These are phyloP conservation scores for Cecidostiba fungosa DNA, from an alignment of 2,888 invertebrate species.

Conservation along the genomic window DNA sequence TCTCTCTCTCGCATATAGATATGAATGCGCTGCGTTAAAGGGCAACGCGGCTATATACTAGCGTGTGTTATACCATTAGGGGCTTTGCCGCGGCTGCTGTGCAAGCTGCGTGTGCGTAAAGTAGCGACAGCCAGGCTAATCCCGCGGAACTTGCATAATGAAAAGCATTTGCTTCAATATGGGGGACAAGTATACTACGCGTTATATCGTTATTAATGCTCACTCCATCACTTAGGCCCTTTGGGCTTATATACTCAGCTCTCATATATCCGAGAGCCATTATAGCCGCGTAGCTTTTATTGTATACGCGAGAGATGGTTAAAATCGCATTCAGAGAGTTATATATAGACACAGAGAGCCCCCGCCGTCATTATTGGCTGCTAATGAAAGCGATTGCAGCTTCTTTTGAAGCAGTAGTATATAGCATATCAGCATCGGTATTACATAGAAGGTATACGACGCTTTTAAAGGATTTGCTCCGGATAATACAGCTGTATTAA, in stretches of 20 bases:
- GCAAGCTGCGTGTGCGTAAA: not conserved
- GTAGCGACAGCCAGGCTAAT: not conserved
- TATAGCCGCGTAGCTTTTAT: not conserved
- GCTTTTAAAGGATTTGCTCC: not conserved
- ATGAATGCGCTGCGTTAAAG: not conserved
- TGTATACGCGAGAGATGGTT: no score
- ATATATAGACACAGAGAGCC: no score
- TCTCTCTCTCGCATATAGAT: not conserved
- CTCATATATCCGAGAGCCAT: not conserved
- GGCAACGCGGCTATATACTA: no score
- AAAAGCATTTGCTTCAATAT: constrained; percentile 44
- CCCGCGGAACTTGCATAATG: constrained; percentile 42
- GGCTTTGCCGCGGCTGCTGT: not conserved
- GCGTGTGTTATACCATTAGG: no score
- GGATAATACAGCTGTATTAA: not conserved
- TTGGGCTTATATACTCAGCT: not conserved
- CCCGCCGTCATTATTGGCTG: no score
- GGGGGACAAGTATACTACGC: constrained; percentile 8
- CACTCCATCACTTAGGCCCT: constrained; percentile 33
- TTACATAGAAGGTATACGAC: no score
- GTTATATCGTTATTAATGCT: constrained; percentile 37
- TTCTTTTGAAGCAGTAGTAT: no score
- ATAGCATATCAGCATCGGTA: no score
- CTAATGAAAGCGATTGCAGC: no score
- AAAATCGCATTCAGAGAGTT: no score